These are phyloP conservation scores for Nymphalis urticae DNA, from an alignment of 2,888 invertebrate genomes.

Conservation along the genomic window DNA sequence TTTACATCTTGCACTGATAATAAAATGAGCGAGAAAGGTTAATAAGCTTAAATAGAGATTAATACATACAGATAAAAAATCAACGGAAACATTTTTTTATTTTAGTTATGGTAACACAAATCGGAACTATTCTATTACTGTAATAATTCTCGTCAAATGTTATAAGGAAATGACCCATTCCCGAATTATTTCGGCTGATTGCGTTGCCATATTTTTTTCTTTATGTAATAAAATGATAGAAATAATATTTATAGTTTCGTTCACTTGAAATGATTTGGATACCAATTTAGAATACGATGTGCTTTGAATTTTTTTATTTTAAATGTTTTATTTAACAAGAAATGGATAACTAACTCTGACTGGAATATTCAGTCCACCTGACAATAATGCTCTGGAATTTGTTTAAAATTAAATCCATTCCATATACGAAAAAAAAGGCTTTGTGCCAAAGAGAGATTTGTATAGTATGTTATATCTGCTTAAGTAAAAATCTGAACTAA, in stretches of 20 bases:
- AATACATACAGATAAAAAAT: no score
- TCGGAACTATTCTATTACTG: not conserved
- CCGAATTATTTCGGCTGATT: not conserved
- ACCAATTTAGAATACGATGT: no score
- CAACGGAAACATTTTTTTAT: not conserved
- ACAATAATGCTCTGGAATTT: no score
- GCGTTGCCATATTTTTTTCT: constrained; percentile 1
- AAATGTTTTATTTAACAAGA: no score
- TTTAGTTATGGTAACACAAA: not conserved
- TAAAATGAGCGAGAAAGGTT: not conserved
- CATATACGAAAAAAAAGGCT: no score
- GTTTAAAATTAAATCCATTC: no score
- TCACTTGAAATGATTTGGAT: not conserved
- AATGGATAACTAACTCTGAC: no score
- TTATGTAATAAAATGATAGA: not conserved
- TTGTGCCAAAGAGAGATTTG: no score
- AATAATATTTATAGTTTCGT: not conserved
- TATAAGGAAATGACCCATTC: not conserved
- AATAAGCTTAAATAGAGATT: not conserved
- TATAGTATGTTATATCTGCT: no score
- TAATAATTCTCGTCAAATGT: constrained; percentile 1
- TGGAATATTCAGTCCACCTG: no score
- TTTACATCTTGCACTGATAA: not conserved
- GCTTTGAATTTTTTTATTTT: no score
- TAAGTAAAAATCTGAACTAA: no score